phyloP scores from a whole-genome alignment of 2,888 invertebrate genomes.

The Xiphydria camelus region DNA sequence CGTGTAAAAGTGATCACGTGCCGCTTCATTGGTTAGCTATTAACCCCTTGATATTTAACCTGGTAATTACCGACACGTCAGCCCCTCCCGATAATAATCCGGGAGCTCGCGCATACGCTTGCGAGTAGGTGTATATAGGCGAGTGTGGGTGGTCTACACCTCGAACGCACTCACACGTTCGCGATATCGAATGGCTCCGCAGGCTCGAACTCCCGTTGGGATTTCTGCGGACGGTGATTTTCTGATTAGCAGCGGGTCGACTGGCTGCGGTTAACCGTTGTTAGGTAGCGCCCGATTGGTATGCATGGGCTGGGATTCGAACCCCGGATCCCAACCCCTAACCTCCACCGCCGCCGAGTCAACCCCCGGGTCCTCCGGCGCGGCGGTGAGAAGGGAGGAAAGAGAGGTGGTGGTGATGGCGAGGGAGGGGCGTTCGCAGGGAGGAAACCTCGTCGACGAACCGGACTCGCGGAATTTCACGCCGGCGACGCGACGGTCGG shows the following conservation, averaged over 20 bases:
- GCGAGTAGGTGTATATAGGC: neutral
- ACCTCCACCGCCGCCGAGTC: conserved; percentile 6
- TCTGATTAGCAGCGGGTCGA: conserved; percentile 56
- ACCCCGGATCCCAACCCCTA: conserved; percentile 29
- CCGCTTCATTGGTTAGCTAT: conserved; percentile 38
- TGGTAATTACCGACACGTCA: conserved; percentile 45
- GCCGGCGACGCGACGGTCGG: too few relatives aligned
- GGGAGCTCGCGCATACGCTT: conserved; percentile 5
- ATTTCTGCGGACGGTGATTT: conserved; percentile 54
- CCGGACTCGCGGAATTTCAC: too few relatives aligned
- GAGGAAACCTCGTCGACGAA: too few relatives aligned
- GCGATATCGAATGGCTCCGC: conserved; percentile 8
- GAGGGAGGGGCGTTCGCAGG: neutral
- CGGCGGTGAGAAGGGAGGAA: neutral
- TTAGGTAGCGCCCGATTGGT: conserved; percentile 55
- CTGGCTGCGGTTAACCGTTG: conserved; percentile 57
- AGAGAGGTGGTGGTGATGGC: neutral
- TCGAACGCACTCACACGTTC: neutral
- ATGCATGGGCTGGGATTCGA: conserved; percentile 57
- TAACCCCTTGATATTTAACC: conserved; percentile 51
- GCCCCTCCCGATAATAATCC: conserved; percentile 23
- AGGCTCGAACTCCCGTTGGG: conserved; percentile 35
- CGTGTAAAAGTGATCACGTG: conserved; percentile 28
- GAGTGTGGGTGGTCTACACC: neutral
- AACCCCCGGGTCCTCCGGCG: neutral